These are phyloP conservation scores for Thunnus albacares DNA, from an alignment of 2,797 vertebrate species.

Conservation along the genomic window DNA sequence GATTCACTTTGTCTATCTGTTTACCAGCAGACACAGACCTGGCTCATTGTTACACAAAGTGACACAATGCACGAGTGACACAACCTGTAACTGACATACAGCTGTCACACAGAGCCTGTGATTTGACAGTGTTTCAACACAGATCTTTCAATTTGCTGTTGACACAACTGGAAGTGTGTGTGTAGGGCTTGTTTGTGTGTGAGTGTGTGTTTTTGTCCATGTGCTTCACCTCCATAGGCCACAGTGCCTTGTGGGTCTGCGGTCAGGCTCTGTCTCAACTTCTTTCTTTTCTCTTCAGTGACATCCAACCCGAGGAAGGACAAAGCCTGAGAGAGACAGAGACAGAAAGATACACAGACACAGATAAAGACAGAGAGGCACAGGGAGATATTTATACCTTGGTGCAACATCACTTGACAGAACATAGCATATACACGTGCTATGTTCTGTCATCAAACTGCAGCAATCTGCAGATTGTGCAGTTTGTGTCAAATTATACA, in stretches of 20 bases:
- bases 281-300: slow-evolving; percentile 89
- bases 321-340: slow-evolving; percentile 84
- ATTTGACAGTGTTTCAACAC: slow-evolving; percentile 53
- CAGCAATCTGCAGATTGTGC: not conserved
- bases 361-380: not conserved
- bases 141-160: slow-evolving; percentile 41
- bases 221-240: slow-evolving; percentile 89
- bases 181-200: slow-evolving; percentile 1
- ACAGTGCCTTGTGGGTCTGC: slow-evolving; percentile 92
- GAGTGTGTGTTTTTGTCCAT: slow-evolving; percentile 17
- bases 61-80: slow-evolving; percentile 28
- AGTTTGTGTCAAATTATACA: not conserved
- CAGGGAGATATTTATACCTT: not conserved
- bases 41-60: slow-evolving; percentile 24
- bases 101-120: slow-evolving; percentile 1
- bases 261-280: slow-evolving; percentile 86
- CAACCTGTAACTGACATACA: slow-evolving; percentile 3
- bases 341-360: not conserved
- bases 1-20: not conserved
- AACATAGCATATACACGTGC: not conserved
- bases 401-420: not conserved
- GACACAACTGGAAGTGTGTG: slow-evolving; percentile 23
- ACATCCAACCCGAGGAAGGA: slow-evolving; percentile 90
- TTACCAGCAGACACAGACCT: not conserved
- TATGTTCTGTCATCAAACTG: not conserved